A percentile compares a stretch with the other conserved stretches of the same genome.
phyloP scores from a whole-genome alignment of 2,888 invertebrate genomes.

The Acholoe squamosa region DNA sequence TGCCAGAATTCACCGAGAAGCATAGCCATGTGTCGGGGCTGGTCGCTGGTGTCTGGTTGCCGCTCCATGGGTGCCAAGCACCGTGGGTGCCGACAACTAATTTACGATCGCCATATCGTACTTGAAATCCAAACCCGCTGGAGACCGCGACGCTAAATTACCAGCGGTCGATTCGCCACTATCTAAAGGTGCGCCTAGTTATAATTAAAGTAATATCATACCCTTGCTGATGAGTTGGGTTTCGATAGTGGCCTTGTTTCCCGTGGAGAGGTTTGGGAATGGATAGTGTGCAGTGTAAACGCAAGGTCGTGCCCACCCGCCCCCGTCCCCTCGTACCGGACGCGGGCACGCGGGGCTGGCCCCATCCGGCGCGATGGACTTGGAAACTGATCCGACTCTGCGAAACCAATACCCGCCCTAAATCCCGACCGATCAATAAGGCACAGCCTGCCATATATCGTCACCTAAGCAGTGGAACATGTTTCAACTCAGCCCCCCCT shows the following conservation, averaged over 20 bases:
- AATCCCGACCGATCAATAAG: conserved; percentile 53
- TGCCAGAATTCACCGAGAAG: not conserved
- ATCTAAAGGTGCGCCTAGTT: conserved; percentile 44
- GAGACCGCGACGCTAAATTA: conserved; percentile 55
- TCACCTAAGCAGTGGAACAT: not conserved
- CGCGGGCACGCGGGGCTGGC: conserved; percentile 3
- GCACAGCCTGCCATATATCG: conserved; percentile 29
- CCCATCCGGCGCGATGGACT: conserved; percentile 13
- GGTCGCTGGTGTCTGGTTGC: conserved; percentile 37
- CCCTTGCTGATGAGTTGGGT: conserved; percentile 53
- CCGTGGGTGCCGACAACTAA: conserved; percentile 59
- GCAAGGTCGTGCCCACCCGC: not conserved
- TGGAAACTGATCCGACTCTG: conserved; percentile 6
- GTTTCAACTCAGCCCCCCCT: not conserved
- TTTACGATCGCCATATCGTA: conserved; percentile 59
- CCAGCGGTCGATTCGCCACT: conserved; percentile 57
- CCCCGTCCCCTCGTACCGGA: not conserved
- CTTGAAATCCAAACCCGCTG: conserved; percentile 30
- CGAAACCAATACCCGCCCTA: conserved; percentile 39
- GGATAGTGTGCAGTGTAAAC: conserved; percentile 59
- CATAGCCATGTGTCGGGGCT: conserved; percentile 7
- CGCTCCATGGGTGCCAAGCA: conserved; percentile 30
- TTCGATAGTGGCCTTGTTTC: conserved; percentile 57
- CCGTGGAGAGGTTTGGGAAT: conserved; percentile 39
- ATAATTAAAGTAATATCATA: conserved; percentile 63